Base-by-base conservation (phyloP, 2,113 vertebrate species). In the Chaetops frenatus region DNA sequence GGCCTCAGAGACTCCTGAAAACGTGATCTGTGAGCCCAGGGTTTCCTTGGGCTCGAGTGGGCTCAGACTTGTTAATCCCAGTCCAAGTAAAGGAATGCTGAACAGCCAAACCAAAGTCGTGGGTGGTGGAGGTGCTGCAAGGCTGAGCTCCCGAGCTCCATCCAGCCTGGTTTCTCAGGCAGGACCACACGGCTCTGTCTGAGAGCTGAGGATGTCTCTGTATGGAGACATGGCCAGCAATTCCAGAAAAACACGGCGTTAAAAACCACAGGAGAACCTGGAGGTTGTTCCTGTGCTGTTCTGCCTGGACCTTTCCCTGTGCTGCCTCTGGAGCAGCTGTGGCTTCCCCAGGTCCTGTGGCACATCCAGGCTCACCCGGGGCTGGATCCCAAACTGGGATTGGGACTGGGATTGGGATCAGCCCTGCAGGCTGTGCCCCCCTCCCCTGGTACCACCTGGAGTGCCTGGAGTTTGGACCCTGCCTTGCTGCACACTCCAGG, bases 331-430 rank as follows among this genome's bases (percentile, higher is more conserved):
- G 33, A 17, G 4, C 5, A 5, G 0, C 57, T n/a, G 29, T 6
- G 28, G 4, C 14, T n/a, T 61, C 60, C 53, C 1, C 0, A 5
- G 48, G 20, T 80, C 8, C 24, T 6, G 12, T 3, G 28, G 21
- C 23, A 42, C 2, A 0, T 6, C 18, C 4, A 2, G 25, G 22
- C 29, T 18, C 3, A 1, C 7, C 9, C 35, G 48, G 31, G 45
- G 16, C 51, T 44, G 6, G 3, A 3, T 13, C 27, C 51, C 60
- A 15, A 17, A 15, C 4, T 4, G 21, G 15, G 27, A 11, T 6
- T 0, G 1, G 35, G 27, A 11, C 5, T 0, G 1, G 35, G 29
- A 8, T 12, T 0, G 1, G 42, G 20, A 15, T 35, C 48, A 23
- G 10, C 42, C 36, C 67, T 28, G 38, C 42, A 48, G 65, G 12